Evolutionary conservation across 2,888 invertebrate genomes (phyloP).

Genomic region (Dolichomitus sp.): DNA sequence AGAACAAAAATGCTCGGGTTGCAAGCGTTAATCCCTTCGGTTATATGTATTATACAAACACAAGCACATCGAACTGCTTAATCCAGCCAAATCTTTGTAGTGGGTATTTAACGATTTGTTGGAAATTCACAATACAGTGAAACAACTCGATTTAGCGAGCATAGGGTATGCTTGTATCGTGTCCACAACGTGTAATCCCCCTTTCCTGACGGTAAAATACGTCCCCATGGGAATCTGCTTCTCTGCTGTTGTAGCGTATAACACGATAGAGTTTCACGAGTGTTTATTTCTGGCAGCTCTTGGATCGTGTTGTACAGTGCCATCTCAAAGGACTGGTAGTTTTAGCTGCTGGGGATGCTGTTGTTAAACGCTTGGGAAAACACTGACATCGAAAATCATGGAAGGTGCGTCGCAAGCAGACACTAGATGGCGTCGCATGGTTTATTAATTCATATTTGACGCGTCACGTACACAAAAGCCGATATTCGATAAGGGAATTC

Average conservation of each 20-base stretch:
- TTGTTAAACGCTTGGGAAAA: constrained; percentile 13
- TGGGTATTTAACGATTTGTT: constrained; percentile 42
- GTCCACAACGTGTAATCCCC: constrained; percentile 49
- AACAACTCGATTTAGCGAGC: constrained; percentile 22
- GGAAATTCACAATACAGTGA: constrained; percentile 23
- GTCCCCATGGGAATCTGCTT: constrained; percentile 16
- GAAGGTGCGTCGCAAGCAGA: not conserved
- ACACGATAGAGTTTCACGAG: constrained; percentile 42
- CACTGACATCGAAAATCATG: not conserved
- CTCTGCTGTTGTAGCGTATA: constrained; percentile 20
- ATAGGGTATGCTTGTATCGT: constrained; percentile 43
- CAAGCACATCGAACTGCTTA: not conserved
- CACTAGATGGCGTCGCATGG: not conserved
- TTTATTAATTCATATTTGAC: not conserved
- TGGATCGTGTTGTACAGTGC: not conserved
- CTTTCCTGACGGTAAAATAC: constrained; percentile 30
- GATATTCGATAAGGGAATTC: not conserved
- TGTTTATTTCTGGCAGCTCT: constrained; percentile 40
- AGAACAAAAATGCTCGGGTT: not conserved
- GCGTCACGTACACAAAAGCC: not conserved
- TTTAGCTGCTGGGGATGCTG: constrained; percentile 9
- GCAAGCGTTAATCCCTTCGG: not conserved
- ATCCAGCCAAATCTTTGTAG: constrained; percentile 19
- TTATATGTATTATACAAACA: not conserved
- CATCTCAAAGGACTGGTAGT: constrained; percentile 29